A percentile compares a stretch with the other conserved stretches of the same genome.
Conservation (phyloP, 2,113 vertebrate genomes). For the Pycnonotus jocosus region DNA sequence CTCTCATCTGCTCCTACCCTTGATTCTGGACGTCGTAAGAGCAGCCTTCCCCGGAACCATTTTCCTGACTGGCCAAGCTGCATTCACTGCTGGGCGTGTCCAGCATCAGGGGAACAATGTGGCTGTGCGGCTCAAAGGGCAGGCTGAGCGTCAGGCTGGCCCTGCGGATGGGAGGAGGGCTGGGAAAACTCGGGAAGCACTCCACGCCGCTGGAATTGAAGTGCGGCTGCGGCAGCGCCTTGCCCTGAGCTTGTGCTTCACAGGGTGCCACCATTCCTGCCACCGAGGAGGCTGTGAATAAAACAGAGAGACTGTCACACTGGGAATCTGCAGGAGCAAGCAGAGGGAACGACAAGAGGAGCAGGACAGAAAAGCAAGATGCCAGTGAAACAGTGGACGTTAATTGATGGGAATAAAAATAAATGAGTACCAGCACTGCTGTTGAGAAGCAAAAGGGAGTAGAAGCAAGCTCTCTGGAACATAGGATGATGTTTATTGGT, state of each 20-base stretch:
- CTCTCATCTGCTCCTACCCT: conserved; percentile 44
- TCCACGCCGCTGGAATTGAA: conserved; percentile 16
- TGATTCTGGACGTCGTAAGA: conserved; percentile 65
- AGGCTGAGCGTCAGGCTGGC: conserved; percentile 75
- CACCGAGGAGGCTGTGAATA: background rate
- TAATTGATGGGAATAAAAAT: background rate
- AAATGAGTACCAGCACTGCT: background rate
- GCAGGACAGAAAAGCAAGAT: background rate
- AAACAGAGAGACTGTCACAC: background rate
- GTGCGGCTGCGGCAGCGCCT: background rate
- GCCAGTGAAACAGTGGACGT: background rate
- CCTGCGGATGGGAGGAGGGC: conserved; percentile 86
- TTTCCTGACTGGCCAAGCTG: conserved; percentile 51
- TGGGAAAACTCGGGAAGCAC: conserved; percentile 76
- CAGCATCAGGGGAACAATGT: conserved; percentile 66
- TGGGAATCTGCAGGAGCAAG: background rate
- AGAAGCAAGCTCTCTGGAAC: background rate
- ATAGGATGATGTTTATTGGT: background rate
- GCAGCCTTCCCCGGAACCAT: conserved; percentile 14
- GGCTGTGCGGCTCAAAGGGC: conserved; percentile 13
- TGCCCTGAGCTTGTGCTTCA: background rate
- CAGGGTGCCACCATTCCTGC: background rate
- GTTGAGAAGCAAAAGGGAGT: background rate
- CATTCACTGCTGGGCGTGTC: conserved; percentile 63
- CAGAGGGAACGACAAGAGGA: background rate